These are phyloP conservation scores for Hippoglossus stenolepis DNA, from an alignment of 2,113 vertebrate species.

Conservation along the genomic window DNA sequence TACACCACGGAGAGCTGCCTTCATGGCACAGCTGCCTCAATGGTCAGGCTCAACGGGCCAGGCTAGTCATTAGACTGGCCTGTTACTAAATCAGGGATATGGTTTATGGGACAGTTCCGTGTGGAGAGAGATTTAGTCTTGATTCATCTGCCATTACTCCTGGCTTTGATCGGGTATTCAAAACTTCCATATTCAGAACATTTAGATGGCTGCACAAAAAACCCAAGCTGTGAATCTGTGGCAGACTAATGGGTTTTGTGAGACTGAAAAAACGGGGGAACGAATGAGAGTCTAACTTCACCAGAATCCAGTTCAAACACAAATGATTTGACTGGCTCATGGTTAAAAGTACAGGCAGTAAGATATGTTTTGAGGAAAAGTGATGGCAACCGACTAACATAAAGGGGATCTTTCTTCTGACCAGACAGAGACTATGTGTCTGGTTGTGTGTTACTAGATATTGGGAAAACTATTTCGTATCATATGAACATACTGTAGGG, in stretches of 20 bases:
- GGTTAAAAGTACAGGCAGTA: not conserved
- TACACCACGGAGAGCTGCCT: conserved; percentile 68
- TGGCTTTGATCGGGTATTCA: conserved; percentile 63
- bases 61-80: conserved; percentile 71
- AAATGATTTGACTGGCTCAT: not conserved
- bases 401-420: not conserved
- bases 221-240: conserved; percentile 18
- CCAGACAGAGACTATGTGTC: not conserved
- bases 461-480: not conserved
- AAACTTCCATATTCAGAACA: conserved; percentile 49
- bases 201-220: conserved; percentile 13
- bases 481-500: not conserved
- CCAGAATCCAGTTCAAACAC: not conserved
- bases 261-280: conserved; percentile 18
- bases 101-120: conserved; percentile 70
- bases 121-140: conserved; percentile 56
- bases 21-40: conserved; percentile 68
- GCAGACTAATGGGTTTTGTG: conserved; percentile 28
- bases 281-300: conserved; percentile 14
- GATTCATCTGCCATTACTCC: conserved; percentile 63
- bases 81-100: conserved; percentile 71
- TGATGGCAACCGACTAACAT: not conserved
- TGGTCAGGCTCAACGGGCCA: conserved; percentile 62
- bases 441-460: not conserved
- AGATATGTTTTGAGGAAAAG: not conserved